Base-by-base conservation (phyloP, 2,113 vertebrate genomes). In the Tragelaphus strepsiceros region DNA sequence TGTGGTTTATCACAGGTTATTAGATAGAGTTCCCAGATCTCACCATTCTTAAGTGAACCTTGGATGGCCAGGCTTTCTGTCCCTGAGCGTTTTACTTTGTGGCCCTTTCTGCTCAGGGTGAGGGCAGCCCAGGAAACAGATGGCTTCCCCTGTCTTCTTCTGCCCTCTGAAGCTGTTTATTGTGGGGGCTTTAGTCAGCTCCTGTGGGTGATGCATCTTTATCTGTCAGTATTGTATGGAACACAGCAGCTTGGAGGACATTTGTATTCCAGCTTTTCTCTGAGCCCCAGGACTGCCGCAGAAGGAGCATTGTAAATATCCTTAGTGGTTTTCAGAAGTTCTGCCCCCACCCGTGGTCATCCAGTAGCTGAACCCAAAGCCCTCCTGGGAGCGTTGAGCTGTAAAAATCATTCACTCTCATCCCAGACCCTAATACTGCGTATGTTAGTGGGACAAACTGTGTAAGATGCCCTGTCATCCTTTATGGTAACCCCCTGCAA, bases 131-230 rank as follows among this genome's bases (percentile, higher is more conserved):
- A 16, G 13, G 26, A 91, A 32, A 32, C 78, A 94, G 51, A 28
- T 53, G 43, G 26, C 74, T 58, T 54, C 64, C 22, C 3, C 74
- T 6, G 1, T 46, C 51, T 8, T 89, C 74, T 35, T 84, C 88
- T 94, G 86, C 15, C n/a, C 7, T 67, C 53, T 21, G 71, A 77
- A n/a, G 22, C 78, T 64, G 2, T 61, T 82, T 32, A 14, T 59
- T 4, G 6, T 24, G 11, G 46, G 11, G 49, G 21, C 17, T 39
- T 19, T 2, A 7, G 6, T n/a, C 0, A 1, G 11, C 53, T 7
- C 9, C 22, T 19, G 9, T 30, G 51, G 4, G 16, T 21, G 58
- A 8, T 30, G 30, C 28, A 28, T 49, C 8, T 90, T 90, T 64
- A 21, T 81, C 92, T 87, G 24, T 9, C 90, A 58, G 0, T 43